Evolutionary conservation across 2,797 vertebrate genomes (phyloP).

Genomic region (Rhinogobio ventralis): DNA sequence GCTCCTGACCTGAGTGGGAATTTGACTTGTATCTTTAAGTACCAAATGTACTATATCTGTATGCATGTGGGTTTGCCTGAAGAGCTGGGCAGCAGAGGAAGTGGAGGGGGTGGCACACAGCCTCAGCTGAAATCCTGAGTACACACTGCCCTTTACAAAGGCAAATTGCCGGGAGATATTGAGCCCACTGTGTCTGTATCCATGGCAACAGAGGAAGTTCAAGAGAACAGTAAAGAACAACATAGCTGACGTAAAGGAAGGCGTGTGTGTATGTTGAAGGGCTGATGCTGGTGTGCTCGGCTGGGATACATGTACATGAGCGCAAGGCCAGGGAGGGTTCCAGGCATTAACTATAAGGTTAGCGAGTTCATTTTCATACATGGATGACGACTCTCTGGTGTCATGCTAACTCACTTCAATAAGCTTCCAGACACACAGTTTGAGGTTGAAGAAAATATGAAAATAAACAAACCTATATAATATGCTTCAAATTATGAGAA

Average conservation of each 20-base stretch:
- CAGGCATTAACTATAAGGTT: constrained; percentile 7
- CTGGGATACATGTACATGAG: constrained; percentile 40
- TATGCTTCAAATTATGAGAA: background rate
- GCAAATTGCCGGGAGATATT: constrained; percentile 77
- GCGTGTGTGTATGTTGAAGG: constrained; percentile 41
- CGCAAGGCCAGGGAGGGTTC: background rate
- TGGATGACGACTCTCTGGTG: background rate
- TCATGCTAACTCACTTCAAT: constrained; percentile 5
- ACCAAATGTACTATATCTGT: constrained; percentile 40
- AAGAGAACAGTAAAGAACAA: constrained; percentile 71
- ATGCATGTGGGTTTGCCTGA: constrained; percentile 43
- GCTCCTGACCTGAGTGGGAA: constrained; percentile 43
- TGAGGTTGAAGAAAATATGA: background rate
- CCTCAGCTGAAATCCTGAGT: constrained; percentile 70
- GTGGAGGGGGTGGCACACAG: constrained; percentile 54
- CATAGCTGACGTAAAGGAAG: constrained; percentile 70
- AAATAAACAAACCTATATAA: constrained; percentile 4
- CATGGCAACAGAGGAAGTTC: constrained; percentile 82
- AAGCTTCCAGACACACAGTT: constrained; percentile 13
- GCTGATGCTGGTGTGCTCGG: constrained; percentile 38
- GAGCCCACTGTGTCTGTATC: constrained; percentile 79
- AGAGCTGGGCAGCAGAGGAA: constrained; percentile 26
- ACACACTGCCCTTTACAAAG: constrained; percentile 79
- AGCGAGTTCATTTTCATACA: constrained; percentile 14
- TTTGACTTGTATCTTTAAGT: constrained; percentile 45